Evolutionary conservation across 2,888 invertebrate genomes (phyloP), one percentile per base, ranked within the genome.

Genomic region (Erpobdella octoculata): DNA sequence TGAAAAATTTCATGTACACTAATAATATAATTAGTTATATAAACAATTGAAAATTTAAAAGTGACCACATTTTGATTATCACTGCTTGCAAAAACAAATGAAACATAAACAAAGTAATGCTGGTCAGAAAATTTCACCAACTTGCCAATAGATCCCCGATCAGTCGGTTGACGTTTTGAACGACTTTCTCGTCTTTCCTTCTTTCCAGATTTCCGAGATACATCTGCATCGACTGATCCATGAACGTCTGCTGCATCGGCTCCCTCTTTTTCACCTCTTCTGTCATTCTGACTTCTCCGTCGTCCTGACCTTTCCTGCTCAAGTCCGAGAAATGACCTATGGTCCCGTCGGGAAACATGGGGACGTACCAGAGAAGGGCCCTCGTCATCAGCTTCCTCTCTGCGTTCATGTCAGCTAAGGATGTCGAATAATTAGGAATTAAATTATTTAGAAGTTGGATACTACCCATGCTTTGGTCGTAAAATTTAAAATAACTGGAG

Each of bases 321-420:
- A n/a, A n/a, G n/a, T n/a, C n/a, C n/a, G n/a, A 9, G 62, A 62
- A 62, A 59, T 31, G 5, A 33, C 62, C 62, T 33, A 62, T 62
- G n/a, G 8, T 31, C 6, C 35, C 62, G 33, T 62, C 35, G 8
- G n/a, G n/a, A 6, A 35, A 1, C 6, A 62, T 62, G 28, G 62
- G 62, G n/a, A 62, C 62, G 33, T 62, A 62, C 62, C 62, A 62
- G 9, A 62, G 35, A 8, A 31, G 12, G 31, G 62, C 62, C 33
- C 35, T 62, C n/a, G 21, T 35, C 62, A 62, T 31, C 35, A 62
- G 33, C n/a, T 62, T 33, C n/a, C 3, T 9, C 12, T 35, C n/a
- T 31, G 28, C 31, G 12, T 33, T 33, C 31, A 8, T n/a, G 33
- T 62, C 62, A 33, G 59, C 28, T 15, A 31, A 6, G n/a, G n/a